Conservation (phyloP, 2,888 invertebrate genomes). For the Busseola fusca region DNA sequence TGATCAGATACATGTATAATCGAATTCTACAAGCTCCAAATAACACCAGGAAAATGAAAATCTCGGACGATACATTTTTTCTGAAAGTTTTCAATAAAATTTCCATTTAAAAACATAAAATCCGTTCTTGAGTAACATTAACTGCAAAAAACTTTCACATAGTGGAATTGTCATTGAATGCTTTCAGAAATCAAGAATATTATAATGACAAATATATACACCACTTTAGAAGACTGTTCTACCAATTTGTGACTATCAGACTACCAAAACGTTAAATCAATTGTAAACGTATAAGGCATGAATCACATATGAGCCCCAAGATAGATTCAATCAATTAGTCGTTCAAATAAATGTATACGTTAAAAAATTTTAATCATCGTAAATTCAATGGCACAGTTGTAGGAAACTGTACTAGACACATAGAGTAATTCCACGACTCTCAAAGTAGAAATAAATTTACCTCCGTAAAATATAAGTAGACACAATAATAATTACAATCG, state of each 20-base stretch:
- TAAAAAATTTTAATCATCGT: constrained; percentile 57
- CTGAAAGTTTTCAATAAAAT: constrained; percentile 25
- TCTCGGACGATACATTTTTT: constrained; percentile 20
- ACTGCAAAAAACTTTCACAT: not conserved
- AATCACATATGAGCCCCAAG: constrained; percentile 15
- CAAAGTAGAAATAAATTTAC: constrained; percentile 63
- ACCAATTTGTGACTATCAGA: constrained; percentile 35
- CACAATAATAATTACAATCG: constrained; percentile 69
- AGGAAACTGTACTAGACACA: constrained; percentile 49
- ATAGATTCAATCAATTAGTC: constrained; percentile 51
- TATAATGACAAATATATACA: constrained; percentile 32
- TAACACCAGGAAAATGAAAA: constrained; percentile 10
- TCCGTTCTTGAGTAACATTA: not conserved
- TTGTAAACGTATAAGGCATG: constrained; percentile 22
- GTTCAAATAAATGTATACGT: constrained; percentile 77
- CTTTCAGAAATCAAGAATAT: constrained; percentile 13
- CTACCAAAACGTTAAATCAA: constrained; percentile 29
- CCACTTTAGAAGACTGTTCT: constrained; percentile 40
- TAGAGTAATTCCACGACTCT: constrained; percentile 62
- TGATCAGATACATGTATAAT: constrained; percentile 90
- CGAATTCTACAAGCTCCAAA: not conserved
- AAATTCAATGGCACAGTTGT: constrained; percentile 55
- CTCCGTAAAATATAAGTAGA: constrained; percentile 61
- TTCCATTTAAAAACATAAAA: not conserved
- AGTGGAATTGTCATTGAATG: constrained; percentile 8